Conservation (phyloP, 2,888 invertebrate species). For the Julus scanicus region DNA sequence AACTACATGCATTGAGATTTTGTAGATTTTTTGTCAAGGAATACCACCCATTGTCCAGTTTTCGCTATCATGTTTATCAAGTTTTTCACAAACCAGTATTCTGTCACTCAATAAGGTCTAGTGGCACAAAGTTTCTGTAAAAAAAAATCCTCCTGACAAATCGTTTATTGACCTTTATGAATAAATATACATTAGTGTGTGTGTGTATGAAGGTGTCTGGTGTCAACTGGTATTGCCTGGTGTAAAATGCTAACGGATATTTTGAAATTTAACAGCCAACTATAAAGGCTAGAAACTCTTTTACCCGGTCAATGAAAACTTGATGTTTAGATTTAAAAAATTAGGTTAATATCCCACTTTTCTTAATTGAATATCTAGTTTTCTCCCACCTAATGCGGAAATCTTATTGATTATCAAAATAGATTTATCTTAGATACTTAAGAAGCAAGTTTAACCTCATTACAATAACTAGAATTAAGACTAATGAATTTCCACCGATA, state of each 20-base stretch:
- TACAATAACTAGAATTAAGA: neutral
- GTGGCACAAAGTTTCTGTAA: neutral
- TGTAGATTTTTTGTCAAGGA: neutral
- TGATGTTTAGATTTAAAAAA: neutral
- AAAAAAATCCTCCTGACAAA: neutral
- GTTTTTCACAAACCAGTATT: neutral
- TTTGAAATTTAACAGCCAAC: neutral
- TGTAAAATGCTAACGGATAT: neutral
- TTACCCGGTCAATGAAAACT: conserved; percentile 10
- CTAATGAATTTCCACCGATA: neutral
- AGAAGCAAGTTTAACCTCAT: neutral
- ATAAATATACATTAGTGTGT: neutral
- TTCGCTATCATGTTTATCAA: neutral
- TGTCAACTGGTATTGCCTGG: neutral
- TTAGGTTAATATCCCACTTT: neutral
- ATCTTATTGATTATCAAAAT: neutral
- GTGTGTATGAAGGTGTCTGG: too few species aligned
- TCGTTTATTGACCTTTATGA: neutral
- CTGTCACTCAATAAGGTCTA: neutral
- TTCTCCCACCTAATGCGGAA: neutral
- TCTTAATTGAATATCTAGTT: neutral
- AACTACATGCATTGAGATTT: neutral
- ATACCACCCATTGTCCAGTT: neutral
- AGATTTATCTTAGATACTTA: neutral
- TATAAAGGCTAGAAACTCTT: neutral